Conservation (phyloP, 2,888 invertebrate genomes). For the Ligdia adustata region DNA sequence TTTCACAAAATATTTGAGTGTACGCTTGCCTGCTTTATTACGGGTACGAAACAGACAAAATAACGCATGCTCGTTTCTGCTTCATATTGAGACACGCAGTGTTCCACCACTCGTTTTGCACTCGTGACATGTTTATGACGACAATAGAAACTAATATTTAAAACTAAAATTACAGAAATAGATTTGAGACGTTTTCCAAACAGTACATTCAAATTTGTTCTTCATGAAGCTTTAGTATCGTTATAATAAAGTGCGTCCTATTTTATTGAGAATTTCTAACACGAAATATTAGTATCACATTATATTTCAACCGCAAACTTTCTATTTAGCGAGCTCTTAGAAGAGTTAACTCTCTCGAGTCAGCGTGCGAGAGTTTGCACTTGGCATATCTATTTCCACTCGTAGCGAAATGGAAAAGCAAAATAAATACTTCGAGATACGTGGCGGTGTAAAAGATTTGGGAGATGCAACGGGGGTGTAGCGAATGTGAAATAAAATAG, state of each 20-base stretch:
- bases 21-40: slow-evolving; percentile 67
- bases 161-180: too few species aligned
- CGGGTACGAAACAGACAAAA: slow-evolving; percentile 57
- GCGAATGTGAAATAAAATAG: slow-evolving; percentile 67
- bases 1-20: slow-evolving; percentile 77
- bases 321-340: slow-evolving; percentile 2
- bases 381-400: slow-evolving; percentile 34
- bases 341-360: slow-evolving; percentile 18
- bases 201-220: slow-evolving; percentile 1
- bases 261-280: not conserved
- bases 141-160: slow-evolving; percentile 30
- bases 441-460: slow-evolving; percentile 51
- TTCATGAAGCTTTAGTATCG: not conserved
- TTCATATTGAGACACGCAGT: slow-evolving; percentile 52
- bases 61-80: slow-evolving; percentile 50
- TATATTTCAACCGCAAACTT: not conserved
- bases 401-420: slow-evolving; percentile 34
- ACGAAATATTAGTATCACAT: not conserved
- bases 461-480: slow-evolving; percentile 50
- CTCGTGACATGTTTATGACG: slow-evolving; percentile 43
- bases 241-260: not conserved
- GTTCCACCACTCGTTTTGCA: slow-evolving; percentile 42
- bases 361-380: slow-evolving; percentile 20
- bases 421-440: slow-evolving; percentile 35
- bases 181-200: too few species aligned